These are phyloP conservation scores for Sitophilus oryzae DNA, from an alignment of 1,140 invertebrate genomes.

Conservation along the genomic window DNA sequence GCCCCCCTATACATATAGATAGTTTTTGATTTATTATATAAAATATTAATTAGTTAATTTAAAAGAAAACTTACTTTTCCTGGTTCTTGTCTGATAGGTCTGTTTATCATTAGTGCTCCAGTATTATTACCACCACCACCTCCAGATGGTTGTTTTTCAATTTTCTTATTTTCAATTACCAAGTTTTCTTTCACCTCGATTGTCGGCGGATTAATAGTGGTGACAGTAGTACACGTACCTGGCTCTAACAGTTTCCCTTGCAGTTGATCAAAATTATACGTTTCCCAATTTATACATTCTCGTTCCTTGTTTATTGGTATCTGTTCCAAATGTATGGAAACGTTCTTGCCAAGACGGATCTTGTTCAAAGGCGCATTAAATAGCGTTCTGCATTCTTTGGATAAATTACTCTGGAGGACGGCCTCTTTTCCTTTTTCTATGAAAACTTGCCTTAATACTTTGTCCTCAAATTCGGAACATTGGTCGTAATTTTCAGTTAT, in stretches of 20 bases:
- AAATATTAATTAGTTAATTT: too few relatives aligned
- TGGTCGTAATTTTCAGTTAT: conserved; percentile 1
- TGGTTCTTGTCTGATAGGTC: conserved; percentile 25
- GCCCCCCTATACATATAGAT: too few relatives aligned
- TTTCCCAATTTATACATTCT: background rate
- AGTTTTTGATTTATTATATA: too few relatives aligned
- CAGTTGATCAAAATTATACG: background rate
- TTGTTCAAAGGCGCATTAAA: background rate
- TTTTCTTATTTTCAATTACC: too few relatives aligned
- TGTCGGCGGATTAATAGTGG: background rate
- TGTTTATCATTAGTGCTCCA: background rate
- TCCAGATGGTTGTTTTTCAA: background rate
- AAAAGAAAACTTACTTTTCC: conserved; percentile 18
- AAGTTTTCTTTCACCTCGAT: background rate
- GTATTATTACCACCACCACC: background rate
- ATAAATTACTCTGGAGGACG: conserved; percentile 8
- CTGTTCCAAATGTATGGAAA: background rate
- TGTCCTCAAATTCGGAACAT: conserved; percentile 12
- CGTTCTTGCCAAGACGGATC: background rate
- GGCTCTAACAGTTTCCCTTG: too few relatives aligned
- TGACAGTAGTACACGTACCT: too few relatives aligned
- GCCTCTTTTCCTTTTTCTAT: conserved; percentile 19
- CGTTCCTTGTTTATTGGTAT: background rate
- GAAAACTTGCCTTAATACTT: conserved; percentile 3
- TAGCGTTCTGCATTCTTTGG: conserved; percentile 13